A percentile compares a stretch with the other conserved stretches of the same genome.
phyloP scores from a whole-genome alignment of 2,113 vertebrate species.

The Grammomys dolichurus region DNA sequence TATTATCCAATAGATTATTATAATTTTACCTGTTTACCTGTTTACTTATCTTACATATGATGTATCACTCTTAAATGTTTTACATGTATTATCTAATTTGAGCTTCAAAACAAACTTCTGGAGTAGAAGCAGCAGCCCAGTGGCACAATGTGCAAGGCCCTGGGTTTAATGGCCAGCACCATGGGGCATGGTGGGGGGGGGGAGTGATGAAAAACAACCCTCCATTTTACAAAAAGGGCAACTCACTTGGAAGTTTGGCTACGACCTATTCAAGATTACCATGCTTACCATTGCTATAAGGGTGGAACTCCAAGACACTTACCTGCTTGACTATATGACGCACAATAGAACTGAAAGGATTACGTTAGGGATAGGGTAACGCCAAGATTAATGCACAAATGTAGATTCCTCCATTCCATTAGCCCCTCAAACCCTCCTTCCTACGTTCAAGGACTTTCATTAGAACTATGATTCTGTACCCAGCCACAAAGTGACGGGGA shows the following conservation, averaged over 20 bases:
- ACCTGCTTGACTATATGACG: neutral
- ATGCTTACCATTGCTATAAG: neutral
- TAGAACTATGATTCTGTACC: neutral
- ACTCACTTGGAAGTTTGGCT: conserved; percentile 4
- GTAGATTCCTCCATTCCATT: neutral
- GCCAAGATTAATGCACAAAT: neutral
- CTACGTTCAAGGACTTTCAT: neutral
- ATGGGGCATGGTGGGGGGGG: rapidly evolving
- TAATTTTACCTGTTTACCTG: neutral
- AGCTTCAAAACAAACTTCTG: conserved; percentile 14
- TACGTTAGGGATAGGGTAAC: neutral
- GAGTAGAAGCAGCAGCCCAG: neutral
- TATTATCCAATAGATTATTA: neutral
- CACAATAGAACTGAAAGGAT: neutral
- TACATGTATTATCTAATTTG: conserved; percentile 8
- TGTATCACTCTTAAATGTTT: neutral
- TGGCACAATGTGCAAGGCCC: too few relatives aligned
- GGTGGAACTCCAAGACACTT: neutral
- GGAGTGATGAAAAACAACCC: neutral
- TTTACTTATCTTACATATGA: neutral
- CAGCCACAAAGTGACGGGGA: neutral
- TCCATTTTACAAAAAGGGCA: conserved; percentile 25
- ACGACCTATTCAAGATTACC: neutral
- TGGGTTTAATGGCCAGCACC: neutral
- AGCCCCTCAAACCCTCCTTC: neutral